Evolutionary conservation across 2,888 invertebrate species (phyloP), one percentile per base, ranked within the genome.

Genomic region (Lathronympha strigana): DNA sequence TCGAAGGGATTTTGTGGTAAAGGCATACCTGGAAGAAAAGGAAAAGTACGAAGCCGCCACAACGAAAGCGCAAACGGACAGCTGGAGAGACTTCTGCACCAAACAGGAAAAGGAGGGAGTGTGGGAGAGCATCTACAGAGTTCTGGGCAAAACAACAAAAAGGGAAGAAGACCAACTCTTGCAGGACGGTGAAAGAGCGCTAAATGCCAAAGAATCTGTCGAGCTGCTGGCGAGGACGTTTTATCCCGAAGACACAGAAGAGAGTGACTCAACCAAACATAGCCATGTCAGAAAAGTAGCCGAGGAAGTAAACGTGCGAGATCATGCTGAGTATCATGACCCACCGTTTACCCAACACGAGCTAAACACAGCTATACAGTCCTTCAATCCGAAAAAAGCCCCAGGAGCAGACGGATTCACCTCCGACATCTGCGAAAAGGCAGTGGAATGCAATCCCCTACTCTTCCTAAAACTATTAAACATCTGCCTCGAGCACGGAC

Each of bases 371-470:
- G 54, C 61, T 5, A 19, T 13, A 1, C 21, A 11, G 15, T 38
- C 38, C 5, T 54, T 71, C 19, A 68, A 67, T 28, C 71, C 71
- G 0, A 68, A 66, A 31, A 71, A 69, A 55, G 66, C 71, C 3
- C 71, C 71, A 0, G 69, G 71, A 4, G 23, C 15, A 0, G 71
- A 71, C 11, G 69, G 67, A 0, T 36, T 69, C 9, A 69, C 69
- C 0, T 21, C 68, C 1, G 67, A 69, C 45, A 71, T 71, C 3
- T 69, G 71, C 43, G 8, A 9, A 0, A 9, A 33, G 0, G 57
- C 45, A 0, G 33, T 57, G 21, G 6, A 2, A 0, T 11, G 31
- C 8, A n/a, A 47, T 11, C 58, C 21, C 0, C 21, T 6, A 0
- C n/a, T 3, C n/a, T 49, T 36, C 36, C 13, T 47, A 0, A 21